Evolutionary conservation across 2,888 invertebrate genomes (phyloP).

Genomic region (Timema cristinae): DNA sequence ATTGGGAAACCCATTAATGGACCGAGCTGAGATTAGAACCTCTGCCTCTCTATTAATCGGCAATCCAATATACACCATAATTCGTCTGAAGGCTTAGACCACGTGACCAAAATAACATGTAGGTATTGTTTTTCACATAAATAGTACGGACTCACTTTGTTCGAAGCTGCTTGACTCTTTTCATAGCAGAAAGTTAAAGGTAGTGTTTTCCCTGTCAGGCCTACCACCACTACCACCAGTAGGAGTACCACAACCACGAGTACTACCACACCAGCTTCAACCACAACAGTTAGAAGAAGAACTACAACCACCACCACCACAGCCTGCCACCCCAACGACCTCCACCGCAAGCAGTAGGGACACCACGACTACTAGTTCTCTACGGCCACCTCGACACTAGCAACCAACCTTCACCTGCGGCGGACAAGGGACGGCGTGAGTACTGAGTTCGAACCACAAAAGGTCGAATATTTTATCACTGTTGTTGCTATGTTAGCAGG

Average conservation of each 20-base stretch:
- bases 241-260: slow-evolving; percentile 41
- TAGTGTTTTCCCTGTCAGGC: not conserved
- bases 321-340: slow-evolving; percentile 39
- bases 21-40: too few species aligned
- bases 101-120: too few species aligned
- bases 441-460: not conserved
- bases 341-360: slow-evolving; percentile 39
- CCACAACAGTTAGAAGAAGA: slow-evolving; percentile 41
- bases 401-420: slow-evolving; percentile 37
- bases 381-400: slow-evolving; percentile 37
- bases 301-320: slow-evolving; percentile 27
- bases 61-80: too few species aligned
- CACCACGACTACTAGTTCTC: slow-evolving; percentile 37
- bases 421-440: slow-evolving; percentile 20
- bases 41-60: too few species aligned
- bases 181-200: too few species aligned
- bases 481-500: too few species aligned
- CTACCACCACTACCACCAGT: slow-evolving; percentile 47
- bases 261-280: slow-evolving; percentile 32
- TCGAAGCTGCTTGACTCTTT: too few species aligned
- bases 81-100: too few species aligned
- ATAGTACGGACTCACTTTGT: too few species aligned
- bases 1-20: too few species aligned
- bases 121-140: too few species aligned
- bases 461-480: too few species aligned